Conservation (phyloP, 2,888 invertebrate species). For the Phyllotreta striolata region DNA sequence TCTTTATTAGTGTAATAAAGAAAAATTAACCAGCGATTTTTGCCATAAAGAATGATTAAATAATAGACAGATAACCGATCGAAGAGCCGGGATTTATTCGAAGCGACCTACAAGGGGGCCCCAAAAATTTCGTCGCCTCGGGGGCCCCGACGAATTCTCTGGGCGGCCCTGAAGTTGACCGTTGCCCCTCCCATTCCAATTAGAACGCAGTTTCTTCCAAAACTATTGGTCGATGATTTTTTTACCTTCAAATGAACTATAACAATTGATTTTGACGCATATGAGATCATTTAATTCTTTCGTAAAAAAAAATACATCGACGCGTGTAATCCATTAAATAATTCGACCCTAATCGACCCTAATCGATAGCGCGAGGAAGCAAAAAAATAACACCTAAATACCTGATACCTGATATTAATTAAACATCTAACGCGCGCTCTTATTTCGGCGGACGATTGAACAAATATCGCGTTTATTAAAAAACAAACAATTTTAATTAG, state of each 20-base stretch:
- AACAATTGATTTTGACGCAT: slow-evolving; percentile 13
- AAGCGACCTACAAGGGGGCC: slow-evolving; percentile 26
- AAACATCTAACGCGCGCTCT: neutral
- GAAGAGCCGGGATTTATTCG: slow-evolving; percentile 9
- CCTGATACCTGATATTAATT: no score
- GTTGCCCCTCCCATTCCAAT: slow-evolving; percentile 27
- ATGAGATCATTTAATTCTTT: neutral
- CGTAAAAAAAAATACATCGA: no score
- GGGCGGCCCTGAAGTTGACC: slow-evolving; percentile 31
- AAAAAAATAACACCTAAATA: no score
- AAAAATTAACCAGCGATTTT: slow-evolving; percentile 22
- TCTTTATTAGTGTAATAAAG: no score
- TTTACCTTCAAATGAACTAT: slow-evolving; percentile 1
- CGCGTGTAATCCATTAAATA: no score
- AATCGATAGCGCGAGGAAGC: no score
- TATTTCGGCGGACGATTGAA: neutral
- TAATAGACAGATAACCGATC: slow-evolving; percentile 15
- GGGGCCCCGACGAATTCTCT: slow-evolving; percentile 20
- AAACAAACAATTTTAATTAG: slow-evolving; percentile 21
- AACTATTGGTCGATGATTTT: slow-evolving; percentile 17
- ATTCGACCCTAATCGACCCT: no score
- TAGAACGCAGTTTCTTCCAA: slow-evolving; percentile 19
- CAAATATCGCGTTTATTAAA: slow-evolving; percentile 14
- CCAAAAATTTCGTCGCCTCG: slow-evolving; percentile 19
- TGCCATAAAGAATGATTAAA: slow-evolving; percentile 29